phyloP scores from a whole-genome alignment of 2,888 invertebrate genomes.

The Petrolisthes manimaculis region DNA sequence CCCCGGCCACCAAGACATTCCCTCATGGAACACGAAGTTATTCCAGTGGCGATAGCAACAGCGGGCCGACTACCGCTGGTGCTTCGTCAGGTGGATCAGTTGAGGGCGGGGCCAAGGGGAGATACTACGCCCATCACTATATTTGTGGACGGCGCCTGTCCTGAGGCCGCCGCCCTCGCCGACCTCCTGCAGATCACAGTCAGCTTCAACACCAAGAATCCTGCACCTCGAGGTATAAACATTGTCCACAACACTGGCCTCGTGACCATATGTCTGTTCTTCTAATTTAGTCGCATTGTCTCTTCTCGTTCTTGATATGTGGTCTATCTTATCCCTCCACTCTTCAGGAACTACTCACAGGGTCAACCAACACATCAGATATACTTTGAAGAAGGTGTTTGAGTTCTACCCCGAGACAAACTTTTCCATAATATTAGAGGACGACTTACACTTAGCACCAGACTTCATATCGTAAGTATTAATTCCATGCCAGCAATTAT shows the following conservation, averaged over 20 bases:
- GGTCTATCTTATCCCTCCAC: background rate
- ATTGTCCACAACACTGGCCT: too few relatives aligned
- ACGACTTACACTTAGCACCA: conserved; percentile 56
- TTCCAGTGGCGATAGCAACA: conserved; percentile 58
- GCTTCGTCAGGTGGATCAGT: conserved; percentile 52
- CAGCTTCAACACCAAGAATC: conserved; percentile 38
- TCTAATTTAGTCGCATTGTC: too few relatives aligned
- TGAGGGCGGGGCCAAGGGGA: conserved; percentile 50
- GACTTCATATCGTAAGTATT: conserved; percentile 55
- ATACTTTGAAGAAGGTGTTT: conserved; percentile 39
- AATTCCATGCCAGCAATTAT: background rate
- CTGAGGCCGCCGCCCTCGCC: conserved; percentile 45
- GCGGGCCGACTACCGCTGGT: conserved; percentile 46
- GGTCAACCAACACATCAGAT: conserved; percentile 56
- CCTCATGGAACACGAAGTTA: conserved; percentile 22
- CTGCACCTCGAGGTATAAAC: conserved; percentile 15
- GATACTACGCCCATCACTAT: conserved; percentile 48
- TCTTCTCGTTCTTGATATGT: too few relatives aligned
- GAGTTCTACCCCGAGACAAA: conserved; percentile 16
- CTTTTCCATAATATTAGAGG: conserved; percentile 58
- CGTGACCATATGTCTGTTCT: too few relatives aligned
- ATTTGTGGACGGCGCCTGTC: conserved; percentile 46
- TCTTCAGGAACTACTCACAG: conserved; percentile 36
- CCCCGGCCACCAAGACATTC: conserved; percentile 15
- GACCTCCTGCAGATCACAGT: conserved; percentile 38